phyloP scores from a whole-genome alignment of 2,113 vertebrate species.

The Limanda limanda region DNA sequence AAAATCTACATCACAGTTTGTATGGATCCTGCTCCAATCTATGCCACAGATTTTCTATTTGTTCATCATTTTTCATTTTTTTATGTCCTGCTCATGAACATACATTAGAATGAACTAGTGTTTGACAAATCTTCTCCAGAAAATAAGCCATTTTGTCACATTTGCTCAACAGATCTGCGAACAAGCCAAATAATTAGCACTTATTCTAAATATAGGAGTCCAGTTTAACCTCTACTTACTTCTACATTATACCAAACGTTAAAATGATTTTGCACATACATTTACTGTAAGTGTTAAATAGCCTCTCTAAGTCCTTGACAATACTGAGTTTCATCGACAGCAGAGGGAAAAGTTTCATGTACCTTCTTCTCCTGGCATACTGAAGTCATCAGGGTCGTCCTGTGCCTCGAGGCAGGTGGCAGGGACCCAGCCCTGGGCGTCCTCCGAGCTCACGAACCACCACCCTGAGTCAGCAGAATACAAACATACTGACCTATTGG shows the following conservation, averaged over 20 bases:
- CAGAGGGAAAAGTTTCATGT: slow-evolving; percentile 40
- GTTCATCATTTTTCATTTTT: background rate
- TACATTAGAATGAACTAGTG: background rate
- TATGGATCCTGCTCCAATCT: background rate
- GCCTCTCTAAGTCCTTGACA: too few relatives aligned
- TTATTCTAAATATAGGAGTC: too few relatives aligned
- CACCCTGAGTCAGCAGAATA: slow-evolving; percentile 84
- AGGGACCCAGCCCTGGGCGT: slow-evolving; percentile 98
- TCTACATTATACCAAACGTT: too few relatives aligned
- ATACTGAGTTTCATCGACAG: background rate
- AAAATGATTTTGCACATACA: too few relatives aligned
- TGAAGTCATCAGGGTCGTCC: slow-evolving; percentile 94
- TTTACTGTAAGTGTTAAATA: background rate
- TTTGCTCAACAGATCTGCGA: too few relatives aligned
- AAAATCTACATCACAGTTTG: background rate
- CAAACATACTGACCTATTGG: background rate
- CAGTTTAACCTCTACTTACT: background rate
- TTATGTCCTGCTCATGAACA: background rate
- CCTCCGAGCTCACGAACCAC: slow-evolving; percentile 97
- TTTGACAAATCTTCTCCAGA: too few relatives aligned
- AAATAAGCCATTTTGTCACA: too few relatives aligned
- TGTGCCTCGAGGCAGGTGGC: slow-evolving; percentile 96
- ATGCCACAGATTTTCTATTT: background rate
- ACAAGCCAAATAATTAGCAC: too few relatives aligned
- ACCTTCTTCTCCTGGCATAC: slow-evolving; percentile 94